Evolutionary conservation across 1,140 invertebrate genomes (phyloP), one percentile per base, ranked within the genome.

Genomic region (Dendroctonus valens): DNA sequence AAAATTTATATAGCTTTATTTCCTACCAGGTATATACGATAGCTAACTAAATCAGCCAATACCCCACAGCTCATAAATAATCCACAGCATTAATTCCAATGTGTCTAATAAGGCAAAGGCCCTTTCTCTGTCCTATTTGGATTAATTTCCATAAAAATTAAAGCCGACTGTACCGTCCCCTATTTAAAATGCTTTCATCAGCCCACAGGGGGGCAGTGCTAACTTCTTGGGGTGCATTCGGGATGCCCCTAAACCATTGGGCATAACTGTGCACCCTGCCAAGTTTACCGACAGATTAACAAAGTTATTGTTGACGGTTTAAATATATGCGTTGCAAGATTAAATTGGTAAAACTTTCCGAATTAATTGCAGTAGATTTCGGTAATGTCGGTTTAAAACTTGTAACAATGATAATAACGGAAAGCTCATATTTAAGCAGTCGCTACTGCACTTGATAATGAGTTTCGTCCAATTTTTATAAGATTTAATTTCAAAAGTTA

Each of bases 241-340:
- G 58, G 50, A 11, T 54, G 52, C 54, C 44, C 46, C 26, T 37
- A n/a, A 39, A 37, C 53, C 53, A 53, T 49, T 40, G 39, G 53
- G 38, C 54, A 41, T 50, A 9, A 7, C 53, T 38, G 7, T 54
- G 54, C 53, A 38, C 53, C 62, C 62, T 41, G 62, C 54, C 54
- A 50, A 61, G 65, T 70, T 68, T 68, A 65, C 65, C 50, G 67
- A 67, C 53, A 64, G 69, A 70, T 70, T 70, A 70, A 70, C 69
- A 63, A 63, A 59, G 69, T 68, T 70, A 70, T 61, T 65, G 63
- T 70, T 58, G 64, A 66, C 68, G 54, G 39, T 57, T 42, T 41
- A 51, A 66, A 69, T 64, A 62, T 65, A 69, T 69, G 58, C 65
- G 46, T 50, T 51, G 14, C 8, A 7, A 41, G 44, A 52, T 41